Evolutionary conservation across 2,797 vertebrate species (phyloP).

Genomic region (Crypturellus tataupa): DNA sequence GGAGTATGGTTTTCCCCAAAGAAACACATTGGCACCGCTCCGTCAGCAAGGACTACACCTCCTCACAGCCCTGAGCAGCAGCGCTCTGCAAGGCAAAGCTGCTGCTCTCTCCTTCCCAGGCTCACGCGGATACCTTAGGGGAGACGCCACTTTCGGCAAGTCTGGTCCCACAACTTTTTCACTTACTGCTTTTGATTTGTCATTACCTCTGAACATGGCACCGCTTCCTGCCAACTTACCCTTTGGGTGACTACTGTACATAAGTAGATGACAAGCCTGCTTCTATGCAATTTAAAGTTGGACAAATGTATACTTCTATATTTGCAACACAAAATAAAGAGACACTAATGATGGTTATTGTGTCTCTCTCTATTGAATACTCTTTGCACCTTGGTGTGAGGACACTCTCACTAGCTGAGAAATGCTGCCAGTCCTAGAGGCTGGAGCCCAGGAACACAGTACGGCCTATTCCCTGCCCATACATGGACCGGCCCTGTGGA

Average conservation of each 20-base stretch:
- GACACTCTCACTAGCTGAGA: neutral
- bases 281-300: slow-evolving; percentile 76
- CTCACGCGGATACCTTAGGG: neutral
- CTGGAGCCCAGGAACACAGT: neutral
- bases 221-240: neutral
- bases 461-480: neutral
- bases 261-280: neutral
- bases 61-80: neutral
- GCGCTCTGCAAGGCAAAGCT: neutral
- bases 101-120: neutral
- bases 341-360: neutral
- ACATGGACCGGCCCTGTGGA: neutral
- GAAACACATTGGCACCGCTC: neutral
- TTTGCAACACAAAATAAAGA: slow-evolving; percentile 80
- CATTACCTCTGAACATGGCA: neutral
- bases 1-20: neutral
- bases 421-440: neutral
- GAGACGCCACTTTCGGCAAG: neutral
- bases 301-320: slow-evolving; percentile 68
- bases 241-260: neutral
- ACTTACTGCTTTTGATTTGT: neutral
- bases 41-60: neutral
- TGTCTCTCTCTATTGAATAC: neutral
- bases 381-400: neutral
- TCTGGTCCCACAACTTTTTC: neutral